Percentiles rank a stretch among this genome's conserved stretches.
Conservation (phyloP, 1,140 invertebrate species). For the Octopus bimaculoides region DNA sequence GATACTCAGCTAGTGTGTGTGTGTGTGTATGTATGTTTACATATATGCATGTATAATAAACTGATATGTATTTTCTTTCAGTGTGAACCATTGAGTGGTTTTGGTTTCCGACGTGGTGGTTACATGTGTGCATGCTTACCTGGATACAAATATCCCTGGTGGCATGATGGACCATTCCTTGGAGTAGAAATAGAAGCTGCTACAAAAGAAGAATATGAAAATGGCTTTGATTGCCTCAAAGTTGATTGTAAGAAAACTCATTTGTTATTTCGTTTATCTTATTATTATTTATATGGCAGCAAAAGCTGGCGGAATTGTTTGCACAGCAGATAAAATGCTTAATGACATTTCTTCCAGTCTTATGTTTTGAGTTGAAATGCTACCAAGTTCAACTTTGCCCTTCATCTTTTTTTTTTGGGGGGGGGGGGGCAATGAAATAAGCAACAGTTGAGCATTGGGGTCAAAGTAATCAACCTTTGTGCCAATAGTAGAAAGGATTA, state of each 20-base stretch:
- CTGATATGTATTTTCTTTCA: slow-evolving; percentile 54
- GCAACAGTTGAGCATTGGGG: no score
- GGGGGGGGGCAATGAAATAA: no score
- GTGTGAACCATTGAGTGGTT: slow-evolving; percentile 95
- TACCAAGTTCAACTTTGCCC: no score
- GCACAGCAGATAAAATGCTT: slow-evolving; percentile 42
- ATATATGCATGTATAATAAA: neutral
- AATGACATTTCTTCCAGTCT: no score
- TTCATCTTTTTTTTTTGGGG: no score
- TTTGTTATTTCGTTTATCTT: neutral
- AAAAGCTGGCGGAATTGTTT: slow-evolving; percentile 19
- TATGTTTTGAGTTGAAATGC: no score
- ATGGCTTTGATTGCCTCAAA: slow-evolving; percentile 85
- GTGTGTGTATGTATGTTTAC: neutral
- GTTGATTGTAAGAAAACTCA: slow-evolving; percentile 78
- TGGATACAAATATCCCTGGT: slow-evolving; percentile 80
- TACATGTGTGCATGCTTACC: slow-evolving; percentile 89
- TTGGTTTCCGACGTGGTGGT: slow-evolving; percentile 90
- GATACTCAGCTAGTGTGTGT: neutral
- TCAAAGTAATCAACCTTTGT: no score
- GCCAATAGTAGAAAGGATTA: no score
- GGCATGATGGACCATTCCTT: slow-evolving; percentile 83
- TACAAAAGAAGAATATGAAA: slow-evolving; percentile 85
- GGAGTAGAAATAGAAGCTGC: slow-evolving; percentile 92
- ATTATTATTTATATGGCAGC: slow-evolving; percentile 28